phyloP scores from a whole-genome alignment of 1,140 invertebrate genomes.

The Tetranychus cinnabarinus region DNA sequence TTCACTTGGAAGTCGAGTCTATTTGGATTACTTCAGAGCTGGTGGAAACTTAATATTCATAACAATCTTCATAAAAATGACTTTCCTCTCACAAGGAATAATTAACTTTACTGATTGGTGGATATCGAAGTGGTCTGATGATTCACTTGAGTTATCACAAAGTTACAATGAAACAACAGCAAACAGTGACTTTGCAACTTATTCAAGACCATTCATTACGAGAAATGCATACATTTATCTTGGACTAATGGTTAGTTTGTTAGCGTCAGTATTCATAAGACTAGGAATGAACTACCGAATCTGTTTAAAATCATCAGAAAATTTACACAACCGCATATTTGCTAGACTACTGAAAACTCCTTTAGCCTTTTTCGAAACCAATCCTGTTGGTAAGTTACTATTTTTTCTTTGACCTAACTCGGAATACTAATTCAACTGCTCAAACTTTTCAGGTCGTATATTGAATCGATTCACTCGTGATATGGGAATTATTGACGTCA shows the following conservation, averaged over 20 bases:
- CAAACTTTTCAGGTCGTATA: background rate
- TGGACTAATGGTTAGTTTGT: background rate
- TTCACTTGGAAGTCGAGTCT: background rate
- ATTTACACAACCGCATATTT: constrained; percentile 61
- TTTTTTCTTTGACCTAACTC: too few relatives aligned
- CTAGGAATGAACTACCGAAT: constrained; percentile 45
- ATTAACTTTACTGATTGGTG: constrained; percentile 16
- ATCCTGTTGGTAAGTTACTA: constrained; percentile 31
- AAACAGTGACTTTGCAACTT: background rate
- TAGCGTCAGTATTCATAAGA: constrained; percentile 20
- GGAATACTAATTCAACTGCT: too few relatives aligned
- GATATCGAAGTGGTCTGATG: constrained; percentile 11
- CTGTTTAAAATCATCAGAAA: constrained; percentile 48
- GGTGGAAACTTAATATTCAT: background rate
- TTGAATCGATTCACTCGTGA: constrained; percentile 10
- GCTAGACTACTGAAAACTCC: constrained; percentile 45
- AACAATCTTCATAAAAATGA: background rate
- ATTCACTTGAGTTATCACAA: background rate
- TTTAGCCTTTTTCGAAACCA: constrained; percentile 68
- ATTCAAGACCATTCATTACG: background rate
- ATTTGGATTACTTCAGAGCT: background rate
- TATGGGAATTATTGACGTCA: constrained; percentile 3
- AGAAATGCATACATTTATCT: background rate
- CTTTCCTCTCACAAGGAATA: constrained; percentile 10
- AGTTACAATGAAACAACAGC: background rate